Percentiles rank a stretch among this genome's conserved stretches.
Evolutionary conservation across 2,888 invertebrate genomes (phyloP).

Genomic region (Arrhopalites spinosus): DNA sequence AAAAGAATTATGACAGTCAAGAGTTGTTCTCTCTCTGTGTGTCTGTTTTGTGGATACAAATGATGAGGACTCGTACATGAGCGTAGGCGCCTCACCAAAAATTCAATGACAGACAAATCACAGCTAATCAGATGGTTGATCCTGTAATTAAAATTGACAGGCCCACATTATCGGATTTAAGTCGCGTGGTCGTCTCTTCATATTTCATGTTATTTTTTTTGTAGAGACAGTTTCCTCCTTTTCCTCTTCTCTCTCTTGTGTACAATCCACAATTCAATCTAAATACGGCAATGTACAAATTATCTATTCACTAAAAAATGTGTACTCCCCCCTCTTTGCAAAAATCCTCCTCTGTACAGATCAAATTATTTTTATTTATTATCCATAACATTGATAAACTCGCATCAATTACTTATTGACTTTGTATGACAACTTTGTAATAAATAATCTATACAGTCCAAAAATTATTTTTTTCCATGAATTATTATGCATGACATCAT

Average conservation of each 20-base stretch:
- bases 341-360: too few relatives aligned
- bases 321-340: not conserved
- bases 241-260: not conserved
- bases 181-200: conserved; percentile 4
- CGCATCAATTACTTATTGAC: too few relatives aligned
- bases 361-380: too few relatives aligned
- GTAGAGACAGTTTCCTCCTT: not conserved
- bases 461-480: too few relatives aligned
- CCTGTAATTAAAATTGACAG: conserved; percentile 28
- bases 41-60: too few relatives aligned
- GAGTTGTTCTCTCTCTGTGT: too few relatives aligned
- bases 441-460: too few relatives aligned
- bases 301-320: not conserved
- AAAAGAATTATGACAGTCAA: not conserved
- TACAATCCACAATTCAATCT: not conserved
- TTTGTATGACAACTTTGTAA: too few relatives aligned
- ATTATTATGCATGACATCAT: too few relatives aligned
- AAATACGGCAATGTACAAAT: not conserved
- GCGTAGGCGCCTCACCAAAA: not conserved
- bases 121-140: conserved; percentile 17
- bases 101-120: conserved; percentile 26
- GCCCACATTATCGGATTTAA: not conserved
- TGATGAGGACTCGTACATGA: not conserved
- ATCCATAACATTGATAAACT: too few relatives aligned
- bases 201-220: not conserved